Percentiles rank a stretch among this genome's conserved stretches.
Conservation (phyloP, 1,140 invertebrate species). For the Drosophila busckii region DNA sequence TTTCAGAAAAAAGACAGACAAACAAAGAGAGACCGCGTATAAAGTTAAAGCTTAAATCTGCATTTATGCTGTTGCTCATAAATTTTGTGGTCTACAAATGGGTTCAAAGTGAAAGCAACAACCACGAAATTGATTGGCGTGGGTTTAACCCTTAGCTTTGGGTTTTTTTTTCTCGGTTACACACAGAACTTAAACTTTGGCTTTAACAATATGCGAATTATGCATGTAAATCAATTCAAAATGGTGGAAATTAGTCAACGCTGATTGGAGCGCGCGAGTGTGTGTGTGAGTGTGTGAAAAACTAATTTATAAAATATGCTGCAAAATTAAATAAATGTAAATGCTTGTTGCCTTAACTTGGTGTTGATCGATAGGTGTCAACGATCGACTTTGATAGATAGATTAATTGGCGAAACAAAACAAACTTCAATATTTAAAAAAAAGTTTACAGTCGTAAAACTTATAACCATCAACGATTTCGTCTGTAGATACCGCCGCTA, state of each 20-base stretch:
- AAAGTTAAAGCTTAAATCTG: slow-evolving; percentile 43
- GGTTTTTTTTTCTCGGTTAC: slow-evolving; percentile 1
- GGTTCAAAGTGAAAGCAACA: slow-evolving; percentile 63
- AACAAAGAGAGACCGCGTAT: slow-evolving; percentile 10
- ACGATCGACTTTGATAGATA: slow-evolving; percentile 21
- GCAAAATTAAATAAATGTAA: slow-evolving; percentile 10
- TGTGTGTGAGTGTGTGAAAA: slow-evolving; percentile 72
- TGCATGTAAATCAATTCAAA: slow-evolving; percentile 69
- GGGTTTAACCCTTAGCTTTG: slow-evolving; percentile 58
- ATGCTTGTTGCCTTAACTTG: slow-evolving; percentile 16
- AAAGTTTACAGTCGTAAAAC: no score
- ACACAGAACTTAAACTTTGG: slow-evolving; percentile 49
- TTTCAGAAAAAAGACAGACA: slow-evolving; percentile 11
- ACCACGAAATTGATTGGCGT: slow-evolving; percentile 39
- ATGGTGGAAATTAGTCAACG: slow-evolving; percentile 61
- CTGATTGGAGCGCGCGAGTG: no score
- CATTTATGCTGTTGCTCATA: slow-evolving; percentile 40
- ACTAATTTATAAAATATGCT: slow-evolving; percentile 21
- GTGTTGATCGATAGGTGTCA: slow-evolving; percentile 58
- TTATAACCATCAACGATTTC: slow-evolving; percentile 34
- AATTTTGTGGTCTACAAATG: slow-evolving; percentile 54
- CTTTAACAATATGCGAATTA: slow-evolving; percentile 65
- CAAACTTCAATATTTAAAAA: slow-evolving; percentile 42
- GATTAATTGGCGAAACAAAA: slow-evolving; percentile 15
- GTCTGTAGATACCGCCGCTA: slow-evolving; percentile 59